Percentiles rank a stretch among this genome's conserved stretches.
These are phyloP conservation scores for Botia almorhae DNA, from an alignment of 2,797 vertebrate species.

Conservation along the genomic window DNA sequence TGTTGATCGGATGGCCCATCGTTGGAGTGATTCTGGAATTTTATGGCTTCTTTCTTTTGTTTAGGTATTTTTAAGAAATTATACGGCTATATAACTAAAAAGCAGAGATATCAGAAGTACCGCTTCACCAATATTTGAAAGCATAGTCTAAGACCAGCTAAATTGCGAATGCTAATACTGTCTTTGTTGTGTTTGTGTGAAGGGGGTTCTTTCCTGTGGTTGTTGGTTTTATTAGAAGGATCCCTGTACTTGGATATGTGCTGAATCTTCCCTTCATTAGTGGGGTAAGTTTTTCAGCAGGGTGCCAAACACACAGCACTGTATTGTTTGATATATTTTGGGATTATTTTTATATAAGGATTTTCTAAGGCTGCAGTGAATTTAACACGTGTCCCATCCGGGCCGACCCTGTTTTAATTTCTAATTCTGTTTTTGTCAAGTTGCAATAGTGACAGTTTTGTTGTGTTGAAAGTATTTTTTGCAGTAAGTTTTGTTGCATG, in stretches of 20 bases:
- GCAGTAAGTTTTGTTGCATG: too few species aligned
- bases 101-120: too few species aligned
- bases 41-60: conserved; percentile 95
- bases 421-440: too few species aligned
- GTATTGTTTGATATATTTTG: neutral
- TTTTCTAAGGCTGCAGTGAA: conserved; percentile 12
- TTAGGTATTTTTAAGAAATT: conserved; percentile 79
- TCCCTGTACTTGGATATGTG: conserved; percentile 91
- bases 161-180: too few species aligned
- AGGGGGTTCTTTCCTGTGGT: conserved; percentile 98
- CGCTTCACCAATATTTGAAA: neutral
- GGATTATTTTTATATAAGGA: neutral
- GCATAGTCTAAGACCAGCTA: neutral
- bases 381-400: conserved; percentile 23
- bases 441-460: too few species aligned
- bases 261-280: conserved; percentile 96
- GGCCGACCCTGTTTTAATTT: neutral
- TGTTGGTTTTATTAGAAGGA: conserved; percentile 94
- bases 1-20: conserved; percentile 95
- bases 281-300: conserved; percentile 82
- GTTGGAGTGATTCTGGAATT: conserved; percentile 93
- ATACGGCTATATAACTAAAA: too few species aligned
- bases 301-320: neutral
- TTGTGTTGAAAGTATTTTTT: too few species aligned
- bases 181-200: conserved; percentile 14